Conservation (phyloP, 2,113 vertebrate genomes). For the Oncorhynchus gorbuscha region DNA sequence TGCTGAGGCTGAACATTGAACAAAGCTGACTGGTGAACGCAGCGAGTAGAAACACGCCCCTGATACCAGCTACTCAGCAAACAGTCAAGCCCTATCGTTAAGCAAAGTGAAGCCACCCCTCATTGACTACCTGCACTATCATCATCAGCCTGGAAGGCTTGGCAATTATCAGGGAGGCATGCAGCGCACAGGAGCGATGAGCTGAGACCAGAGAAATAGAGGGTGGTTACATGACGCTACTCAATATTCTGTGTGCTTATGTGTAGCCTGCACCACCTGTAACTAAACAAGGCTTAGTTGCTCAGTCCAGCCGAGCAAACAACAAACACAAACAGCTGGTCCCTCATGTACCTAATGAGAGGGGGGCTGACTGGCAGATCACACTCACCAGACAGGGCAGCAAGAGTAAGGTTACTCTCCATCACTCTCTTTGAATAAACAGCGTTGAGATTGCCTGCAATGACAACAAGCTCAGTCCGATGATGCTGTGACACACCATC, state of each 20-base stretch:
- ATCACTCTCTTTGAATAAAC: slow-evolving; percentile 7
- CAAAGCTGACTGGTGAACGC: slow-evolving; percentile 32
- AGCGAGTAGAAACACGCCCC: slow-evolving; percentile 32
- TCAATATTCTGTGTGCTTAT: not conserved
- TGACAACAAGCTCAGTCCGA: no score
- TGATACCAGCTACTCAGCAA: slow-evolving; percentile 19
- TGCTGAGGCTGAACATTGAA: not conserved
- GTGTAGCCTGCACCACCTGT: not conserved
- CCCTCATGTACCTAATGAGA: slow-evolving; percentile 51
- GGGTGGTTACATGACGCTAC: slow-evolving; percentile 20
- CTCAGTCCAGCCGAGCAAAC: slow-evolving; percentile 2
- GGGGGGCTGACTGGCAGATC: slow-evolving; percentile 47
- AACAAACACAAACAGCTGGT: slow-evolving; percentile 53
- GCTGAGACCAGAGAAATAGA: slow-evolving; percentile 16
- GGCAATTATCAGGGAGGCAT: slow-evolving; percentile 2
- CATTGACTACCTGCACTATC: not conserved
- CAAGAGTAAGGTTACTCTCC: slow-evolving; percentile 39
- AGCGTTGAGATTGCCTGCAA: no score
- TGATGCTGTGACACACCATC: no score
- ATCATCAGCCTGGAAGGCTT: slow-evolving; percentile 20
- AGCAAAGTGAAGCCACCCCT: not conserved
- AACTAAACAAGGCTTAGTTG: slow-evolving; percentile 35
- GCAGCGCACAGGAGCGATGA: slow-evolving; percentile 6
- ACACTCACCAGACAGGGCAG: slow-evolving; percentile 16
- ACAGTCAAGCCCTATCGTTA: slow-evolving; percentile 15